Evolutionary conservation across 2,888 invertebrate genomes (phyloP).

Genomic region (Portevinia maculata): DNA sequence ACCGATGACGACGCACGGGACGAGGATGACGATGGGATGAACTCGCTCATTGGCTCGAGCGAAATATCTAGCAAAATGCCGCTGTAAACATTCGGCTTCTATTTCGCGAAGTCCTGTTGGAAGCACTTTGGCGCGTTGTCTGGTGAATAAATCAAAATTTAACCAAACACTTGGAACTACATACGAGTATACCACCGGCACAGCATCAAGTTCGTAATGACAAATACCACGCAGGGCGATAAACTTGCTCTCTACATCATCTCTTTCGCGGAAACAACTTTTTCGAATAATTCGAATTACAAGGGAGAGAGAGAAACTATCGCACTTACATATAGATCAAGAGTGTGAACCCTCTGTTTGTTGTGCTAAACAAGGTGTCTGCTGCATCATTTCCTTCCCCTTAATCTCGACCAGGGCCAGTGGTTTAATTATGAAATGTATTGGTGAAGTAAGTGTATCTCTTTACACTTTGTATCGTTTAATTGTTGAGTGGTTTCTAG

Average conservation of each 20-base stretch:
- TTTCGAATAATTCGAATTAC: constrained; percentile 5
- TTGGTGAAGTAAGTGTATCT: constrained; percentile 14
- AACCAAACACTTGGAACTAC: constrained; percentile 10
- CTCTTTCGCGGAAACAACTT: background rate
- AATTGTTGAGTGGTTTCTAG: constrained; percentile 1
- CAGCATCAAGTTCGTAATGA: constrained; percentile 55
- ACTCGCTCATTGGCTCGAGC: constrained; percentile 25
- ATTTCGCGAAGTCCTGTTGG: constrained; percentile 32
- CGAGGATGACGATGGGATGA: constrained; percentile 45
- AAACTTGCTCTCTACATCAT: constrained; percentile 25
- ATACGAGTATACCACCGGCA: background rate
- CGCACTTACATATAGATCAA: background rate
- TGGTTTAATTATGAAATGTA: constrained; percentile 18
- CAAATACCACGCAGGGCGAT: constrained; percentile 46
- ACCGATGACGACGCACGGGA: constrained; percentile 26
- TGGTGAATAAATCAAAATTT: constrained; percentile 54
- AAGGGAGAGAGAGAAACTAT: background rate
- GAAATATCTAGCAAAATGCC: constrained; percentile 24
- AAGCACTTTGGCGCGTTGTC: constrained; percentile 50
- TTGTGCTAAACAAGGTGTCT: constrained; percentile 13
- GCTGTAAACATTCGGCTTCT: constrained; percentile 1
- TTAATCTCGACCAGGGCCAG: background rate
- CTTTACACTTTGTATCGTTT: constrained; percentile 8
- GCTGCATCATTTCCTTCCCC: background rate
- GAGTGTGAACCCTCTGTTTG: constrained; percentile 5